These are phyloP conservation scores for Idaea aversata DNA, from an alignment of 2,888 invertebrate genomes.

Conservation along the genomic window DNA sequence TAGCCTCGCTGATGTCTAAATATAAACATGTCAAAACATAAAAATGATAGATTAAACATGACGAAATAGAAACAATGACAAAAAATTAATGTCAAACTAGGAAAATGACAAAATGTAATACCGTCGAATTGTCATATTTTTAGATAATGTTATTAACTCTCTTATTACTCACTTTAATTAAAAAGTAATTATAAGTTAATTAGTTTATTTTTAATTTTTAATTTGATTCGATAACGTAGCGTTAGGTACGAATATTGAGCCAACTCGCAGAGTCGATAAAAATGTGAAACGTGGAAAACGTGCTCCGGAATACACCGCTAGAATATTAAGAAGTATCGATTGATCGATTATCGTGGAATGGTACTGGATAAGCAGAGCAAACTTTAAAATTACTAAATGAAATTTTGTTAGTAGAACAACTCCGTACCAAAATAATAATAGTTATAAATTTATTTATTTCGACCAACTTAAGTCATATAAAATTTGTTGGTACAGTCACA, in stretches of 20 bases:
- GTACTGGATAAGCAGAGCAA: background rate
- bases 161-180: background rate
- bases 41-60: no score
- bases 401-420: no score
- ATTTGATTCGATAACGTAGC: conserved; percentile 21
- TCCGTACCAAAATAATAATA: no score
- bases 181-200: background rate
- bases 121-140: background rate
- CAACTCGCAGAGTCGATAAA: conserved; percentile 40
- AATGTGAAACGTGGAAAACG: conserved; percentile 47
- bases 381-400: no score
- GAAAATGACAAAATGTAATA: no score
- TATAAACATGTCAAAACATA: no score
- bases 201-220: conserved; percentile 53
- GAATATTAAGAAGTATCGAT: conserved; percentile 33
- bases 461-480: no score
- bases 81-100: no score
- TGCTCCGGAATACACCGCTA: conserved; percentile 53
- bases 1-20: no score
- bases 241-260: conserved; percentile 23
- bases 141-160: background rate
- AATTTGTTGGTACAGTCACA: no score
- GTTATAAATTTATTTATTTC: no score
- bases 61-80: no score
- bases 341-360: conserved; percentile 40